Conservation (phyloP, 1,140 invertebrate genomes). For the Drosophila setifemur region DNA sequence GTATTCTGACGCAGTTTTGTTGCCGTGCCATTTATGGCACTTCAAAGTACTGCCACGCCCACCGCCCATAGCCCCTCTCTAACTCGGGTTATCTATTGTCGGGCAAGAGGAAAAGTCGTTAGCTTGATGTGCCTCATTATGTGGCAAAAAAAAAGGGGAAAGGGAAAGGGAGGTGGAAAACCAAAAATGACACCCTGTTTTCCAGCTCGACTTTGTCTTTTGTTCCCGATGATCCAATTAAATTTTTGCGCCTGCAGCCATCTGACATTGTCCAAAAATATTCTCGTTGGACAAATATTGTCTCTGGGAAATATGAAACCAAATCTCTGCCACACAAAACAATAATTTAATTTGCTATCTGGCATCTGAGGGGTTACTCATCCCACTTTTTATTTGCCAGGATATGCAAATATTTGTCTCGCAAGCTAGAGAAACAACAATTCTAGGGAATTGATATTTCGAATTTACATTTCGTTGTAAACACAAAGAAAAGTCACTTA, state of each 20-base stretch:
- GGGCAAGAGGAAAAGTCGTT: constrained; percentile 41
- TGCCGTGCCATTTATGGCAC: constrained; percentile 68
- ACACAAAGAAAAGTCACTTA: not conserved
- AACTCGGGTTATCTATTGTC: constrained; percentile 33
- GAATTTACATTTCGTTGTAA: not conserved
- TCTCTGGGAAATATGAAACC: constrained; percentile 41
- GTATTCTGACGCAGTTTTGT: constrained; percentile 37
- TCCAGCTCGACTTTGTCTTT: constrained; percentile 11
- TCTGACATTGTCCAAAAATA: constrained; percentile 37
- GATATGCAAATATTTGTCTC: constrained; percentile 38
- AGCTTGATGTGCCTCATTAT: constrained; percentile 64
- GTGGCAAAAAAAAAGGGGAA: constrained; percentile 17
- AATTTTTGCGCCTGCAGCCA: constrained; percentile 51
- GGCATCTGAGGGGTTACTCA: constrained; percentile 7
- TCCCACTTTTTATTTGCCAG: not conserved
- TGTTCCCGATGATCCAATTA: constrained; percentile 66
- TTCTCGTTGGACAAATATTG: constrained; percentile 44
- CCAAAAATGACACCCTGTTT: constrained; percentile 23
- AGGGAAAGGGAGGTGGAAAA: constrained; percentile 4
- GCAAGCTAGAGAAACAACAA: constrained; percentile 1
- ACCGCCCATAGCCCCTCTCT: too few relatives aligned
- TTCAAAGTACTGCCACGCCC: constrained; percentile 35
- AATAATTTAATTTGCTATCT: constrained; percentile 49
- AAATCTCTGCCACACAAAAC: constrained; percentile 36
- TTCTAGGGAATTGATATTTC: not conserved